phyloP scores from a whole-genome alignment of 2,113 vertebrate species.

The Lamprologus speciosus region DNA sequence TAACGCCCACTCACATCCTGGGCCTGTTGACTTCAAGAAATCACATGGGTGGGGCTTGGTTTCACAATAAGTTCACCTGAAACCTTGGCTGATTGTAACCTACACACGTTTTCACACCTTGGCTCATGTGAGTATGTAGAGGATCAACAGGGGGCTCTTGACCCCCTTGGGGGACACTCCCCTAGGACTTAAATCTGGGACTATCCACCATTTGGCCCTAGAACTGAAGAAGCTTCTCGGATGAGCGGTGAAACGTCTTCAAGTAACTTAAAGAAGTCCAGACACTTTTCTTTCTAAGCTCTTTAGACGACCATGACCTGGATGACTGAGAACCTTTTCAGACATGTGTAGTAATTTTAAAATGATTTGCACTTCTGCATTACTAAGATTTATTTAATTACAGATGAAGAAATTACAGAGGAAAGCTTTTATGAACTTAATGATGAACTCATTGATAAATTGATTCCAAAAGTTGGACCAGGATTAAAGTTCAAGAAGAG shows the following conservation, averaged over 20 bases:
- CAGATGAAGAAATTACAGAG: not conserved
- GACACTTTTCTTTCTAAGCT: not conserved
- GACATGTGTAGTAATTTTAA: not conserved
- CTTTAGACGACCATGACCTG: not conserved
- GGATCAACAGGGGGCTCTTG: too few relatives aligned
- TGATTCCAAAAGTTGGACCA: not conserved
- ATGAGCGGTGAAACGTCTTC: rapidly evolving
- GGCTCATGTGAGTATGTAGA: too few relatives aligned
- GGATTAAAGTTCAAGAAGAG: not conserved
- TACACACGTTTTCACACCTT: rapidly evolving
- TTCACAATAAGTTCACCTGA: too few relatives aligned
- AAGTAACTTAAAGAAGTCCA: not conserved
- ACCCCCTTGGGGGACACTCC: not conserved
- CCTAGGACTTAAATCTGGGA: not conserved
- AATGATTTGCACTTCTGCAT: not conserved
- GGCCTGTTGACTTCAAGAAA: too few relatives aligned
- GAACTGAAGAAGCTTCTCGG: not conserved
- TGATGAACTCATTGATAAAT: not conserved
- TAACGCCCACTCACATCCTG: rapidly evolving
- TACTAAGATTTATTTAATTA: not conserved
- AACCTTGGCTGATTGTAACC: too few relatives aligned
- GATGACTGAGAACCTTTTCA: too few relatives aligned
- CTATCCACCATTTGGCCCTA: not conserved
- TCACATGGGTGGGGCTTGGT: too few relatives aligned
- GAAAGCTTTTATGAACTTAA: not conserved